Conservation (phyloP, 2,888 invertebrate genomes). For the Aradus depressus region DNA sequence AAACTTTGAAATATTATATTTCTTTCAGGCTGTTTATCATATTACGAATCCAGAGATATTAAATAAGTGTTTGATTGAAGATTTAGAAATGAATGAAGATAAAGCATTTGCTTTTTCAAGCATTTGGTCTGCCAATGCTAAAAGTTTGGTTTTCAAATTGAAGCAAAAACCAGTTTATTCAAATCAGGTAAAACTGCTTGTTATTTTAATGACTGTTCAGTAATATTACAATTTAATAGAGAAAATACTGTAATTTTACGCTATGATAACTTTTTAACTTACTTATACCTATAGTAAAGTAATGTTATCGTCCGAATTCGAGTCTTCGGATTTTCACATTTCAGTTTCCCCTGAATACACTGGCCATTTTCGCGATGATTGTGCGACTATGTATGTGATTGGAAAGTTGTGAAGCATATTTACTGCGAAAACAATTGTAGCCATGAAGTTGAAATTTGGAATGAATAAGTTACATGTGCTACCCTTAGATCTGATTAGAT, state of each 20-base stretch:
- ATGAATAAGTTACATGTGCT: too few species aligned
- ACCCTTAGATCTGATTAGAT: too few species aligned
- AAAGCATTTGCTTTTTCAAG: slow-evolving; percentile 46
- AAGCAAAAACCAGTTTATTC: slow-evolving; percentile 32
- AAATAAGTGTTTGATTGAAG: slow-evolving; percentile 41
- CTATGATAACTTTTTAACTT: neutral
- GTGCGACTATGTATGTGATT: too few species aligned
- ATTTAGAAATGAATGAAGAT: slow-evolving; percentile 40
- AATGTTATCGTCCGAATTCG: too few species aligned
- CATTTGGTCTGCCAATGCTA: slow-evolving; percentile 43
- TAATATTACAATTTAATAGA: neutral
- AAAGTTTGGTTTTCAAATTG: slow-evolving; percentile 43
- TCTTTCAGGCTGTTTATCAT: slow-evolving; percentile 27
- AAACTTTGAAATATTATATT: neutral
- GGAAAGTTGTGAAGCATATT: too few species aligned
- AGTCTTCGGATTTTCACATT: too few species aligned
- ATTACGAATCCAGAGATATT: slow-evolving; percentile 45
- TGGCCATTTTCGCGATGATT: too few species aligned
- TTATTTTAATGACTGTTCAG: neutral
- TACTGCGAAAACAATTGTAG: too few species aligned
- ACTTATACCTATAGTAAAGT: too few species aligned
- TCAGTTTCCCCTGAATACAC: too few species aligned
- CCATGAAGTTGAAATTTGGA: too few species aligned
- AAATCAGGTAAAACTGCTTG: slow-evolving; percentile 18
- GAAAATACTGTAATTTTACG: neutral